Evolutionary conservation across 2,888 invertebrate species (phyloP), one percentile per base, ranked within the genome.

Genomic region (Chrysolina haemoptera): DNA sequence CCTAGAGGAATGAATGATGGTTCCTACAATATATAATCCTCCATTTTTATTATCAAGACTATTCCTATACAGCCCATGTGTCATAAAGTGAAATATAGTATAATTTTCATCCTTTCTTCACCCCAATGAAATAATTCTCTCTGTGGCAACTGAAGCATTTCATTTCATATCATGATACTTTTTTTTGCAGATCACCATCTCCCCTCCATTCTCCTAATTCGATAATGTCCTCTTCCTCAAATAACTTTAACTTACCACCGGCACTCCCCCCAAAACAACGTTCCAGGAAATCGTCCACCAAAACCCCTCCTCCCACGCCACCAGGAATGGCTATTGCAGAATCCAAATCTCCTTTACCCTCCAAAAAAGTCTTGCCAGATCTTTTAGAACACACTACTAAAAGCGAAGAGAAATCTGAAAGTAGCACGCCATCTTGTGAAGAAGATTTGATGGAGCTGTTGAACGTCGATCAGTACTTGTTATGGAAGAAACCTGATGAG

Each of bases 391-490:
- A 88, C 67, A 87, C 88, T 41, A 50, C 76, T 68, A 76, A 73
- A 66, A 80, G 75, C 27, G 80, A 75, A n/a, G 78, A 76, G 70
- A 82, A 76, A 74, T 76, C 76, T 12, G 81, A 81, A 40, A 79
- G 62, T 63, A 72, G 77, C 63, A 76, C 75, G 55, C 75, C 77
- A 1, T 63, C 63, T 43, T 84, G 84, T 76, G 85, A 87, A 75
- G 88, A 90, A 69, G 93, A 93, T 85, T 90, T 94, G 76, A 90
- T 97, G 76, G 94, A 96, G 77, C 94, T 95, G 85, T 89, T 96
- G 35, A 96, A 97, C 84, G 94, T 97, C 68, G 92, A 92, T 78
- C 91, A 93, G 77, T 94, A 94, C 89, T 90, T 98, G 79, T 91
- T 96, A 55, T 90, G 94, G 77, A 96, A 97, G 86, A 94, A 93